phyloP scores from a whole-genome alignment of 1,140 invertebrate genomes.

The Leptinotarsa lineolata region DNA sequence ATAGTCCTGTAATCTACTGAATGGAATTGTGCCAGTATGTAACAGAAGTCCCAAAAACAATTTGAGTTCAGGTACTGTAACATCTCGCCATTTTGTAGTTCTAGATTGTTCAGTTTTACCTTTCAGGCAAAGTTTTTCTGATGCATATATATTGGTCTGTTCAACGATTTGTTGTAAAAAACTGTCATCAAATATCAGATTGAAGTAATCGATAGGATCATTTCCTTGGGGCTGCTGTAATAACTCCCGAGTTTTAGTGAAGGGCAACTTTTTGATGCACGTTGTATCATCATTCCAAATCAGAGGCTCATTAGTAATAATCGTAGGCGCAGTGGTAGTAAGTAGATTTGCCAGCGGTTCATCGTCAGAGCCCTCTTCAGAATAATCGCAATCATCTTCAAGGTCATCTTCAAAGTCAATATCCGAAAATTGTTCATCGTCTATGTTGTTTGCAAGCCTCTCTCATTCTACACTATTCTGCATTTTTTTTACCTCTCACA shows the following conservation, averaged over 20 bases:
- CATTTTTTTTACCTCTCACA: too few species aligned
- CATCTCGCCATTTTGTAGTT: background rate
- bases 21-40: background rate
- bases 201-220: background rate
- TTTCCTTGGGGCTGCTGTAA: background rate
- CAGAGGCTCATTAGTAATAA: too few species aligned
- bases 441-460: too few species aligned
- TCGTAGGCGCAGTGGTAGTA: background rate
- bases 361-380: background rate
- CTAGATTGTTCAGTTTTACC: conserved; percentile 2
- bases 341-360: background rate
- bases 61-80: background rate
- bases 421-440: too few species aligned
- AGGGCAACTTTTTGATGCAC: background rate
- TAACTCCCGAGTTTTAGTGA: background rate
- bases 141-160: background rate
- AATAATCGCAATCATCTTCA: background rate
- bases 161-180: background rate
- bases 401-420: too few species aligned
- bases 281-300: background rate
- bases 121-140: background rate
- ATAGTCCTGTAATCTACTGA: conserved; percentile 21
- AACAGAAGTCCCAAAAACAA: background rate
- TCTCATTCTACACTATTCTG: too few species aligned
- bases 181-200: background rate